These are phyloP conservation scores for Akabosia matsudoensis DNA, from an alignment of 1,140 invertebrate genomes.

Conservation along the genomic window DNA sequence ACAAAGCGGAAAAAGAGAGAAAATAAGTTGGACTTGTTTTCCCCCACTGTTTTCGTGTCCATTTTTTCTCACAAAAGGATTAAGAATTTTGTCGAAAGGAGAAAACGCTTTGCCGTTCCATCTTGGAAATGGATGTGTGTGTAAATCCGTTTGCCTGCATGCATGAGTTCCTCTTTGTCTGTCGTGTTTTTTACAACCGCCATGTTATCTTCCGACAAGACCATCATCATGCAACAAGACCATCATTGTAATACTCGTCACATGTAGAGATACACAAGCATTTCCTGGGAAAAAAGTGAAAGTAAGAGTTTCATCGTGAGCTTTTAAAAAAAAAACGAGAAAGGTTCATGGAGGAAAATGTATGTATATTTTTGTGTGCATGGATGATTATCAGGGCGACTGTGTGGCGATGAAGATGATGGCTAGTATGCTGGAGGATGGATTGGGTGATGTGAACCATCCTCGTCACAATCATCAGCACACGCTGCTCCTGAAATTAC, in stretches of 20 bases:
- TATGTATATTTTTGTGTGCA: not conserved
- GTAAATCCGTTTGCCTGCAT: slow-evolving; percentile 9
- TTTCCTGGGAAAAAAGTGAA: slow-evolving; percentile 11
- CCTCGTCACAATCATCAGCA: not conserved
- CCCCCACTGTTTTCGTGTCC: not conserved
- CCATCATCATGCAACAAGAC: too few relatives aligned
- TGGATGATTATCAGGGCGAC: not conserved
- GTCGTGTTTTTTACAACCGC: not conserved
- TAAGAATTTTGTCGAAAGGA: not conserved
- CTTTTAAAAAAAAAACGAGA: not conserved
- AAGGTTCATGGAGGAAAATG: not conserved
- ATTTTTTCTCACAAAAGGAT: slow-evolving; percentile 11
- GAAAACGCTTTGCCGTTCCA: slow-evolving; percentile 12
- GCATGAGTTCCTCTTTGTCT: not conserved
- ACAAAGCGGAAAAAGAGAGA: not conserved
- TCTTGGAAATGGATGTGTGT: not conserved
- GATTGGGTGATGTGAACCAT: not conserved
- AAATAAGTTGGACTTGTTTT: not conserved
- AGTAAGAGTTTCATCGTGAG: not conserved
- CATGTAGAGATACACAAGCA: too few relatives aligned
- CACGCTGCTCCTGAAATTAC: slow-evolving; percentile 7
- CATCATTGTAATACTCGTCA: too few relatives aligned
- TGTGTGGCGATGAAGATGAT: not conserved
- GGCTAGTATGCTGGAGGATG: not conserved
- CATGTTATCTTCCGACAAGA: not conserved